Conservation (phyloP, 2,113 vertebrate genomes). For the Mohoua ochrocephala region DNA sequence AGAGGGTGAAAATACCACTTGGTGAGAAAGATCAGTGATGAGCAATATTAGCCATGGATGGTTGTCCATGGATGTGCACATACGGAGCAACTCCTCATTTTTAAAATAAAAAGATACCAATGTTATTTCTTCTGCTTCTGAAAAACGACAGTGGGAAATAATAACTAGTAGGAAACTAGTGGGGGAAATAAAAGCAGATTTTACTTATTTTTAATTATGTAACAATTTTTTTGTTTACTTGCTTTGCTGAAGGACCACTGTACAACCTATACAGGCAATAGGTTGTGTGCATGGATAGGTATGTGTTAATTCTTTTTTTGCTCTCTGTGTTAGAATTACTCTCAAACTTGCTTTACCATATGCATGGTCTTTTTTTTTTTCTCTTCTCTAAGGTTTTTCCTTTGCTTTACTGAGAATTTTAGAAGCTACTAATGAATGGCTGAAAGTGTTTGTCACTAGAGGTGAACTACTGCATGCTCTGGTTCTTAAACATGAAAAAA, state of each 20-base stretch:
- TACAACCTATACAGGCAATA: not conserved
- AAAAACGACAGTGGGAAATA: not conserved
- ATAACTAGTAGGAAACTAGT: not conserved
- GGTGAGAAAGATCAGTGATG: not conserved
- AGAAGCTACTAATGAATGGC: not conserved
- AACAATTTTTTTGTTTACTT: not conserved
- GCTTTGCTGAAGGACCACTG: not conserved
- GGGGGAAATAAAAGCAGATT: not conserved
- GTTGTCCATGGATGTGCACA: not conserved
- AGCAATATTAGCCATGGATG: not conserved
- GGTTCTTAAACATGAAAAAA: not conserved
- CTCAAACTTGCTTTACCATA: not conserved
- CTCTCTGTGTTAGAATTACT: not conserved
- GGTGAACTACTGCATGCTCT: not conserved
- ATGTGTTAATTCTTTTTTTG: not conserved
- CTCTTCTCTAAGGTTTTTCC: not conserved
- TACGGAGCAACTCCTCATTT: not conserved
- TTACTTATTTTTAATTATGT: not conserved
- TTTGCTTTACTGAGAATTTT: not conserved
- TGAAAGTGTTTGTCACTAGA: not conserved
- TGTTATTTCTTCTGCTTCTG: not conserved
- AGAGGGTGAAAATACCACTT: not conserved
- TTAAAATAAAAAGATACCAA: not conserved
- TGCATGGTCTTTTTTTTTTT: too few relatives aligned
- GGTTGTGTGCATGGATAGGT: accelerated